These are phyloP conservation scores for Ceratoteleas bidentatus DNA, from an alignment of 1,140 invertebrate species.

Conservation along the genomic window DNA sequence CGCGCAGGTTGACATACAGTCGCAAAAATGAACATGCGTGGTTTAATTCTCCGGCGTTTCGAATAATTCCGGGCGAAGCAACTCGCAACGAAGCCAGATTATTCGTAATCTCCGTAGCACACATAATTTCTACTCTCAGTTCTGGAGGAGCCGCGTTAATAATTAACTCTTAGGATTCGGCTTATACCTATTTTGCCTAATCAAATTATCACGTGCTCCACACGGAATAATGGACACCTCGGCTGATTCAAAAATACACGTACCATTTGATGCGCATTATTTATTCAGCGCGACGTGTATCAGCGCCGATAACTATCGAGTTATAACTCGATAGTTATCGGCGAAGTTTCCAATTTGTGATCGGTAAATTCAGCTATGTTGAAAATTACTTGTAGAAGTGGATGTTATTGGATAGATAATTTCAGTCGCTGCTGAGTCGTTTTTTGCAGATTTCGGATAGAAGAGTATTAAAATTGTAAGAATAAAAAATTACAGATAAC, in stretches of 20 bases:
- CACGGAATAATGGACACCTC: slow-evolving; percentile 58
- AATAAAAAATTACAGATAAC: no score
- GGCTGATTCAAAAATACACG: slow-evolving; percentile 52
- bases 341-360: no score
- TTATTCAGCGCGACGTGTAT: slow-evolving; percentile 12
- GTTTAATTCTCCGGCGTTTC: slow-evolving; percentile 55
- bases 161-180: slow-evolving; percentile 65
- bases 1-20: slow-evolving; percentile 34
- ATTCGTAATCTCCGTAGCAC: slow-evolving; percentile 64
- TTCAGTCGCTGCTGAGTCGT: no score
- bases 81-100: slow-evolving; percentile 61
- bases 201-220: slow-evolving; percentile 63
- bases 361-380: no score
- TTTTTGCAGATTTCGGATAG: no score
- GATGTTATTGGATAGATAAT: no score
- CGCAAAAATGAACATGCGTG: slow-evolving; percentile 39
- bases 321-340: no score
- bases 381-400: no score
- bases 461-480: no score
- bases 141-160: slow-evolving; percentile 56
- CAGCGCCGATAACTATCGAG: slow-evolving; percentile 12
- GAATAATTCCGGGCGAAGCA: slow-evolving; percentile 59
- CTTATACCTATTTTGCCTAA: slow-evolving; percentile 66
- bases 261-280: slow-evolving; percentile 24
- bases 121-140: slow-evolving; percentile 63